phyloP scores from a whole-genome alignment of 2,797 vertebrate genomes.

The Micropoecilia bifurca region DNA sequence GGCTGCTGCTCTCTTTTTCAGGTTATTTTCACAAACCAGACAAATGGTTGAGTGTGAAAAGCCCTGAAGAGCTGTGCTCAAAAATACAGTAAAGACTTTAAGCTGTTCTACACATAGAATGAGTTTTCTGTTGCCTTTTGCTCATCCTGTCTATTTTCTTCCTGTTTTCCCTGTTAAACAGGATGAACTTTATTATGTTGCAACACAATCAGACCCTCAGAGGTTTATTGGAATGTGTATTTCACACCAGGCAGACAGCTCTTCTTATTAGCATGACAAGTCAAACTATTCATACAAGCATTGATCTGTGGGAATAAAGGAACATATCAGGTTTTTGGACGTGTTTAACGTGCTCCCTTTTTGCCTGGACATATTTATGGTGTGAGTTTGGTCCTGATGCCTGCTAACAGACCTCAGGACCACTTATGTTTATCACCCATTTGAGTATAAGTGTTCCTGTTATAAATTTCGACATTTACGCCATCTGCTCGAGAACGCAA shows the following conservation, averaged over 20 bases:
- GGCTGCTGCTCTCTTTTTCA: neutral
- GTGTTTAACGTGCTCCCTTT: neutral
- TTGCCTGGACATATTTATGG: neutral
- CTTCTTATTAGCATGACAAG: conserved; percentile 11
- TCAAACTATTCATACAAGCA: neutral
- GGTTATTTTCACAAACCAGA: neutral
- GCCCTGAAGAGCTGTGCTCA: neutral
- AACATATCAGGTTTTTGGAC: conserved; percentile 1
- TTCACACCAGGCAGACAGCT: neutral
- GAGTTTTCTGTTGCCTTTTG: neutral
- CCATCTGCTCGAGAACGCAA: neutral
- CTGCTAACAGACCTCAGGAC: neutral
- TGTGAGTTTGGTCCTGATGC: neutral
- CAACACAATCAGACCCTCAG: conserved; percentile 2
- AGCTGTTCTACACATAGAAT: neutral
- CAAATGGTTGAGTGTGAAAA: neutral
- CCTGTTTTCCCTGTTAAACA: neutral
- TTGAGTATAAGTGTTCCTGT: conserved; percentile 5
- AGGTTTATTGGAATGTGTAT: conserved; percentile 14
- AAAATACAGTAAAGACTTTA: neutral
- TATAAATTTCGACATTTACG: conserved; percentile 17
- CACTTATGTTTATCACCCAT: conserved; percentile 26
- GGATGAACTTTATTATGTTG: conserved; percentile 1
- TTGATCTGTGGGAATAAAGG: neutral
- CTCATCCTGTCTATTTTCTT: neutral